These are phyloP conservation scores for Stigmatopora argus DNA, from an alignment of 2,113 vertebrate species.

Conservation along the genomic window DNA sequence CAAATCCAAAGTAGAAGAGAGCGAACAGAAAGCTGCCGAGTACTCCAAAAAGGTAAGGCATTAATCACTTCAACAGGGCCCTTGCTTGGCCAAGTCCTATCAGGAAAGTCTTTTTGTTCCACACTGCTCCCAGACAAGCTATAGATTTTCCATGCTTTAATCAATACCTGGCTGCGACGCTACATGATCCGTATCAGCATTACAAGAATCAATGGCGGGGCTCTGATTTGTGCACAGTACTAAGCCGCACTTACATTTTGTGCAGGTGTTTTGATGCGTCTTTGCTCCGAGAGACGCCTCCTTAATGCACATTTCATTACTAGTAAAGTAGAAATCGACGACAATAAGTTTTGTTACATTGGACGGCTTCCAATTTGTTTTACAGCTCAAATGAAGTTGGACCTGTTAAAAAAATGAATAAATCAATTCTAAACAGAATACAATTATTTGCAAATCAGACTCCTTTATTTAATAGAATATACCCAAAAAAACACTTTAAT, in stretches of 20 bases:
- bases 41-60: constrained; percentile 93
- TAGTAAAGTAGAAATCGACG: not conserved
- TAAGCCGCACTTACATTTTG: constrained; percentile 42
- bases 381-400: not conserved
- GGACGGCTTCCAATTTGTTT: not conserved
- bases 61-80: constrained; percentile 48
- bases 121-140: constrained; percentile 61
- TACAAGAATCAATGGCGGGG: constrained; percentile 64
- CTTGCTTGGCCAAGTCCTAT: constrained; percentile 55
- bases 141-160: constrained; percentile 68
- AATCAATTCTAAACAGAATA: too few relatives aligned
- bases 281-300: not conserved
- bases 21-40: constrained; percentile 87
- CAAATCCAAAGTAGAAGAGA: constrained; percentile 94
- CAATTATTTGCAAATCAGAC: too few relatives aligned
- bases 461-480: too few relatives aligned
- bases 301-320: constrained; percentile 2
- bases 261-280: constrained; percentile 27
- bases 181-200: constrained; percentile 72
- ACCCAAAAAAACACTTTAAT: too few relatives aligned
- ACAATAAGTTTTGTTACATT: not conserved
- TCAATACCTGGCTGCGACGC: constrained; percentile 72
- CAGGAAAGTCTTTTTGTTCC: constrained; percentile 59
- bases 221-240: constrained; percentile 54
- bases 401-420: too few relatives aligned